Evolutionary conservation across 2,113 vertebrate species (phyloP).

Genomic region (Nasalis larvatus): DNA sequence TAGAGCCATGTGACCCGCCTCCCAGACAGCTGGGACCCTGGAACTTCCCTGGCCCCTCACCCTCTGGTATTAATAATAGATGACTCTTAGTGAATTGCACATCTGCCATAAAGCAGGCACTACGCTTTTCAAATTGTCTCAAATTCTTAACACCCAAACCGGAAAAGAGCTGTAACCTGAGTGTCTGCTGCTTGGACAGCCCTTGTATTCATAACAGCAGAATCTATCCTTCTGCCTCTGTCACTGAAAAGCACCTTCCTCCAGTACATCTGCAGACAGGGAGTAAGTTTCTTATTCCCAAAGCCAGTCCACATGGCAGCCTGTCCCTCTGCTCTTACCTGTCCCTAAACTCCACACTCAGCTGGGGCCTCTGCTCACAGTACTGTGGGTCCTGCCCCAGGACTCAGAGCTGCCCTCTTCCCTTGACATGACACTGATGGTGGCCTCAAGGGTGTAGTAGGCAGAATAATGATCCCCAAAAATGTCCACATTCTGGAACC

Average conservation of each 20-base stretch:
- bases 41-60: neutral
- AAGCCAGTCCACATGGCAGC: neutral
- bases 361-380: neutral
- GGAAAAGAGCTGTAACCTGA: neutral
- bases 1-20: neutral
- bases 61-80: slow-evolving; percentile 53
- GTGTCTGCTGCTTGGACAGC: neutral
- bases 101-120: slow-evolving; percentile 36
- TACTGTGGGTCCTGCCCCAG: neutral
- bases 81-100: slow-evolving; percentile 13
- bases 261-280: neutral
- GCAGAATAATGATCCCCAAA: neutral
- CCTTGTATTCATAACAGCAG: neutral
- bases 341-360: neutral
- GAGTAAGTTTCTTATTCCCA: neutral
- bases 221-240: neutral
- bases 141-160: neutral
- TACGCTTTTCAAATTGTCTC: slow-evolving; percentile 14
- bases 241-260: neutral
- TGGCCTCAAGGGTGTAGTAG: neutral
- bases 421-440: neutral
- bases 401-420: neutral
- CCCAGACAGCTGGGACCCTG: neutral
- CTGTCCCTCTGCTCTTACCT: neutral
- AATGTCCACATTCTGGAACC: neutral